phyloP scores from a whole-genome alignment of 2,113 vertebrate genomes.

The Spea bombifrons region DNA sequence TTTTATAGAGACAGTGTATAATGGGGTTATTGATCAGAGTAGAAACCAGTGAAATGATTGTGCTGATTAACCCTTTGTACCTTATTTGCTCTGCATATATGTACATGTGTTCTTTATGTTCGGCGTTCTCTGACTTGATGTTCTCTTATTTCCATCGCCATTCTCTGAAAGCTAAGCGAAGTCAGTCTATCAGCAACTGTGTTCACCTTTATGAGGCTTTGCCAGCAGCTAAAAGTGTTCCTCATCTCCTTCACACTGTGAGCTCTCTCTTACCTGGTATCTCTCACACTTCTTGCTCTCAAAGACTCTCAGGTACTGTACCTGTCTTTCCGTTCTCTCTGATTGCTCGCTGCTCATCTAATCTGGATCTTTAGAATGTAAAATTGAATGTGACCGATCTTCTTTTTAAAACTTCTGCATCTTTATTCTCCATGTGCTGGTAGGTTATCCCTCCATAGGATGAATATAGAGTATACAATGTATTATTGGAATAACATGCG shows the following conservation, averaged over 20 bases:
- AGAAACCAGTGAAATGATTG: no score
- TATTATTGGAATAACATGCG: no score
- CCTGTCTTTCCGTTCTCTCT: slow-evolving; percentile 55
- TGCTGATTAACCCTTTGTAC: no score
- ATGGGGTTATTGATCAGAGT: no score
- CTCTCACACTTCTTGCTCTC: slow-evolving; percentile 96
- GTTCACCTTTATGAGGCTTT: slow-evolving; percentile 95
- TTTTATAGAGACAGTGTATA: no score
- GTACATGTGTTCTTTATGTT: no score
- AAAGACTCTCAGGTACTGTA: slow-evolving; percentile 95
- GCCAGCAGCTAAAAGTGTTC: slow-evolving; percentile 94
- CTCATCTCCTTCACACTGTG: slow-evolving; percentile 97
- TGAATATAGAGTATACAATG: no score
- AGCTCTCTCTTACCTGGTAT: slow-evolving; percentile 98
- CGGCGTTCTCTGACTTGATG: neutral
- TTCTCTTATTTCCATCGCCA: slow-evolving; percentile 10
- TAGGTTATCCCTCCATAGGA: no score
- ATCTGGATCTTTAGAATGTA: neutral
- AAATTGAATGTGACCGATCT: no score
- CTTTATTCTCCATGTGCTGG: no score
- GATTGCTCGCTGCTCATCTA: slow-evolving; percentile 5
- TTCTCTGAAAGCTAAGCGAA: slow-evolving; percentile 90
- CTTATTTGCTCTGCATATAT: no score
- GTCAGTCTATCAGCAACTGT: slow-evolving; percentile 99
- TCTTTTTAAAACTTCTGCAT: no score